Base-by-base conservation (phyloP, 92 coral and sea anemone genomes). In the Zoanthus sansibaricus region DNA sequence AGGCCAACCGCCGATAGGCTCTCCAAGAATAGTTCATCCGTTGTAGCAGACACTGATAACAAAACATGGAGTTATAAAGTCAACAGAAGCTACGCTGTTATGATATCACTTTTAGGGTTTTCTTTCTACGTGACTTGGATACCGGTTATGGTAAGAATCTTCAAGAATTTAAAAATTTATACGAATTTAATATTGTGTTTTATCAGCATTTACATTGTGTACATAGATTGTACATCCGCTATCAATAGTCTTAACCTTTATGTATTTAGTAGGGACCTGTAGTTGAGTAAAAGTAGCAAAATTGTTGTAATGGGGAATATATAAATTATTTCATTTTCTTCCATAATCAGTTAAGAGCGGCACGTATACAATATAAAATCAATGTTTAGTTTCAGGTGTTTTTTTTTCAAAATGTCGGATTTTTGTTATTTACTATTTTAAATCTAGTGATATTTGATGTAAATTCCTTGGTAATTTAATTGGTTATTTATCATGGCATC, bases 71-170 rank as follows among this genome's bases (percentile, higher is more conserved):
- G 54, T 59, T 72, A 62, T 32, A 1, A 80, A 30, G 75, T 80
- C 74, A 80, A 80, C 47, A 72, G 80, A 48, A 92, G 93, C 82
- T 94, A 93, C 37, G 95, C 98, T 16, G 93, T 87, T 82, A 82
- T 94, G 95, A 91, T 91, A 77, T 94, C 94, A 68, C 89, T 87
- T 49, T 79, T 93, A 46, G 98, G 98, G 1, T 46, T 89, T 75
- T 84, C 83, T 5, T 94, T 86, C 83, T 93, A 91, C 83, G 76
- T 89, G 17, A 89, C 98, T 15, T 94, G 98, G 98, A 86, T 94
- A 45, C 98, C 98, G 20, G 88, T 94, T 37, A 93, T 94, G 98
- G 98, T 94, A 82, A 91, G 94, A 82, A 30, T 58, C 5, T 0
- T 58, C 16, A 58, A 58, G 14, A 11, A 56, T 56, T 56, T 56